Conservation (phyloP, 1,140 invertebrate genomes). For the Penaeus vannamei region DNA sequence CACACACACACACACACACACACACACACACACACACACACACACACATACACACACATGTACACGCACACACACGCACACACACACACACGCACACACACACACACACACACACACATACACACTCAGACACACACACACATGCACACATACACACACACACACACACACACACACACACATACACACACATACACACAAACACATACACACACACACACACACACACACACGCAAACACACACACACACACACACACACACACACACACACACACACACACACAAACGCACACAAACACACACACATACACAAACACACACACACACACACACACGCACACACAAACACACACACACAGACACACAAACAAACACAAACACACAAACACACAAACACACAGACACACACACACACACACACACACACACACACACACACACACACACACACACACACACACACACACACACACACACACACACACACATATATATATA, state of each 20-base stretch:
- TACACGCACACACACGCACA: neutral
- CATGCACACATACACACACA: neutral
- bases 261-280: too few species aligned
- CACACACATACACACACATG: neutral
- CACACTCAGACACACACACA: neutral
- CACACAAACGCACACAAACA: too few species aligned
- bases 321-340: too few species aligned
- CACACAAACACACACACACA: too few species aligned
- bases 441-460: too few species aligned
- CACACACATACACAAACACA: too few species aligned
- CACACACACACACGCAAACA: neutral
- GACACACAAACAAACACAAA: too few species aligned
- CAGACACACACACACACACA: too few species aligned
- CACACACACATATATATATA: too few species aligned
- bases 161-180: neutral
- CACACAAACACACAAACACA: too few species aligned
- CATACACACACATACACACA: neutral
- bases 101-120: neutral
- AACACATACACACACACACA: neutral
- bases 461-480: too few species aligned
- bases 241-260: neutral
- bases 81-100: neutral
- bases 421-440: too few species aligned
- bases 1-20: neutral
- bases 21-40: neutral